Evolutionary conservation across 2,113 vertebrate genomes (phyloP), one percentile per base, ranked within the genome.

Genomic region (Austrofundulus limnaeus): DNA sequence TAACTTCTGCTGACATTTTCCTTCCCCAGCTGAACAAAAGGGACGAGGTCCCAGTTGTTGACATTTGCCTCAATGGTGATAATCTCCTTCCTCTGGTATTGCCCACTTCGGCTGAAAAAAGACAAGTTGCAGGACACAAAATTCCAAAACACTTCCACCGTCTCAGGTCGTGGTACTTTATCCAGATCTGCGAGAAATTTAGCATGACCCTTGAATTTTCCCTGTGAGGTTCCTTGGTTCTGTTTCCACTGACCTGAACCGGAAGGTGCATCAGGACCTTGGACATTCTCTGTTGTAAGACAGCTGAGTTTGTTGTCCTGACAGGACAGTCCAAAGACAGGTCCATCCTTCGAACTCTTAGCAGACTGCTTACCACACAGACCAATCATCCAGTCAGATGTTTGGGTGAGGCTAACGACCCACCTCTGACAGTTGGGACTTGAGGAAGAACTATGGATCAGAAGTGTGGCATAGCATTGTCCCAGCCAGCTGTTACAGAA

Each of bases 101-200:
- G 45, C 15, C 61, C 66, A 0, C 6, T 73, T 69, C 70, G 70
- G 48, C 48, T 82, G 66, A 72, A 82, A 69, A 86, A 86, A 10
- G 79, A 74, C 62, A 89, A 34, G 0, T 39, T 56, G 8, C 68
- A 64, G 11, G 12, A 23, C 6, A 0, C 0, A 23, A 38, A 5
- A 54, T 76, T 49, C 82, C 78, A 80, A 13, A 70, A 23, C 37
- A 86, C 82, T 60, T 86, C 85, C 17, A 87, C 55, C 10, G 1
- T 60, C 45, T 65, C 50, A 23, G 73, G 66, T 24, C 0, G n/a
- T 10, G 15, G 2, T 17, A n/a, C 20, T 12, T 24, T 5, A 2
- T 12, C 24, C 52, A 28, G 2, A 31, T 3, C 0, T 54, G 9
- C n/a, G 37, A 74, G 15, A 2, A 20, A 17, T 19, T 3, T 1